phyloP scores from a whole-genome alignment of 2,888 invertebrate species.

The Leptura quadrifasciata region DNA sequence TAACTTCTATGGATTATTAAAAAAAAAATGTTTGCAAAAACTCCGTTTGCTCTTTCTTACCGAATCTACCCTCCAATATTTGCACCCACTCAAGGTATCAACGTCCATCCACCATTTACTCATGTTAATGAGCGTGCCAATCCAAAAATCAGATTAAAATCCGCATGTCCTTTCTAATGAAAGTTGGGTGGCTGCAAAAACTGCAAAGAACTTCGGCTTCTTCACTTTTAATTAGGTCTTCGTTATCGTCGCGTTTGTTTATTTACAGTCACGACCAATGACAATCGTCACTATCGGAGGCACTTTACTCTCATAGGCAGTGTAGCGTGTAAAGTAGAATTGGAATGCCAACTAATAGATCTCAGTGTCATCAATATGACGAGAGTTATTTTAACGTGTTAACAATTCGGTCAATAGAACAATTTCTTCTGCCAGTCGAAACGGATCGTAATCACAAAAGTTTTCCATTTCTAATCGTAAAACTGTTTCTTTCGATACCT shows the following conservation, averaged over 20 bases:
- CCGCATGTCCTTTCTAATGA: not conserved
- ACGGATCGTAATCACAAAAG: constrained; percentile 21
- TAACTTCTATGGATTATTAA: too few species aligned
- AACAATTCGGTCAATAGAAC: constrained; percentile 37
- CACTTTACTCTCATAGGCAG: constrained; percentile 12
- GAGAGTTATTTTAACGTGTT: constrained; percentile 22
- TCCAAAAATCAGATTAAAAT: not conserved
- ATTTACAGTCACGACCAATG: constrained; percentile 3
- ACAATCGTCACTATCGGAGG: constrained; percentile 13
- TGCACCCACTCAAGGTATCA: too few species aligned
- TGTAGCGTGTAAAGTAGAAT: constrained; percentile 35
- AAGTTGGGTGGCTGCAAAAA: not conserved
- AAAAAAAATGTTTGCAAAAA: too few species aligned
- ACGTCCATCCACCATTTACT: too few species aligned
- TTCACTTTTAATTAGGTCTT: not conserved
- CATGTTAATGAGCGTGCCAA: too few species aligned
- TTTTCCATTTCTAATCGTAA: constrained; percentile 1
- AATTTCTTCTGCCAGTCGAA: constrained; percentile 30
- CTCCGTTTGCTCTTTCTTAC: too few species aligned
- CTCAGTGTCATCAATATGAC: constrained; percentile 29
- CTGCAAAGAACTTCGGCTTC: not conserved
- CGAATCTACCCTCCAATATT: too few species aligned
- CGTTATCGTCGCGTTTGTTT: not conserved
- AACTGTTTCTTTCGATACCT: constrained; percentile 20
- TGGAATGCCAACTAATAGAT: constrained; percentile 18